These are phyloP conservation scores for Danaus plexippus DNA, from an alignment of 1,140 invertebrate genomes.

Conservation along the genomic window DNA sequence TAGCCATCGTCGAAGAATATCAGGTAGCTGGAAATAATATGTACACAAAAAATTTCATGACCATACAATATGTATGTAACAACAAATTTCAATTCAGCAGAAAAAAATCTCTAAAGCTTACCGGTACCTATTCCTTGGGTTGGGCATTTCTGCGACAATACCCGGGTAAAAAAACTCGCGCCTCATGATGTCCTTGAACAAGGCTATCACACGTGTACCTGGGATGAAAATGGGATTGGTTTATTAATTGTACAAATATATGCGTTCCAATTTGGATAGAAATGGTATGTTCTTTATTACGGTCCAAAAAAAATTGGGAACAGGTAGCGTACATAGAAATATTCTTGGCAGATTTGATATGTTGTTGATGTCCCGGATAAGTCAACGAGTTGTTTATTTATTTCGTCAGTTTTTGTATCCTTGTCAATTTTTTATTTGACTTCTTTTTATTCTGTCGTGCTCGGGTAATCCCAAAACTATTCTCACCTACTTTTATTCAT, in stretches of 20 bases:
- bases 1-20: slow-evolving; percentile 97
- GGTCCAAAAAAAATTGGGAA: not conserved
- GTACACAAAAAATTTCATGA: too few species aligned
- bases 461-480: too few species aligned
- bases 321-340: too few species aligned
- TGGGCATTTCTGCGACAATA: slow-evolving; percentile 89
- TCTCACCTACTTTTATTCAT: too few species aligned
- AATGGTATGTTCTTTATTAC: slow-evolving; percentile 1
- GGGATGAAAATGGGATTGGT: not conserved
- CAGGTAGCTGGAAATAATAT: slow-evolving; percentile 79
- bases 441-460: too few species aligned
- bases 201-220: slow-evolving; percentile 85
- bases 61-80: too few species aligned
- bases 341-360: too few species aligned
- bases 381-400: too few species aligned
- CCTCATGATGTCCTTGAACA: slow-evolving; percentile 75
- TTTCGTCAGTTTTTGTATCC: too few species aligned
- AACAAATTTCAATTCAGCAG: too few species aligned
- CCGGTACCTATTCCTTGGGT: slow-evolving; percentile 82
- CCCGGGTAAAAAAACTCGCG: slow-evolving; percentile 84
- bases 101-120: slow-evolving; percentile 26
- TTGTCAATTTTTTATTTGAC: too few species aligned
- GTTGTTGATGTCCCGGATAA: too few species aligned
- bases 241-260: slow-evolving; percentile 5
- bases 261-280: not conserved